phyloP scores from a whole-genome alignment of 2,113 vertebrate species.

The Seriola rivoliana region DNA sequence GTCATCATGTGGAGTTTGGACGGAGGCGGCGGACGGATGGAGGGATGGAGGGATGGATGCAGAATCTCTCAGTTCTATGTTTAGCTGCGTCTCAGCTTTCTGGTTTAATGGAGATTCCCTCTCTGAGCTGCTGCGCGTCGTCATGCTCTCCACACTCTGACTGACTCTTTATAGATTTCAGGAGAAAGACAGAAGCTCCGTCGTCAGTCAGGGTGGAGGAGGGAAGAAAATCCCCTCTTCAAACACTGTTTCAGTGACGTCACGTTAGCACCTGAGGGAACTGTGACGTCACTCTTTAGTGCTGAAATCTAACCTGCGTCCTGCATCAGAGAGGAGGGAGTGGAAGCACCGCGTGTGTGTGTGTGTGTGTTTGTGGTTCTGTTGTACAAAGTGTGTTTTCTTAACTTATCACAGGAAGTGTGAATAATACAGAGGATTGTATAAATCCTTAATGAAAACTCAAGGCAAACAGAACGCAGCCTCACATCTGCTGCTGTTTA shows the following conservation, averaged over 20 bases:
- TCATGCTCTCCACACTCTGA: background rate
- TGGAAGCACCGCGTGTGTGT: too few species aligned
- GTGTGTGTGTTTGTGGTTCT: too few species aligned
- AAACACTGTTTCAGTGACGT: too few species aligned
- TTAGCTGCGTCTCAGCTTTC: constrained; percentile 24
- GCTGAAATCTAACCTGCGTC: too few species aligned
- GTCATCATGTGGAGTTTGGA: constrained; percentile 55
- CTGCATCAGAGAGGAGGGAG: too few species aligned
- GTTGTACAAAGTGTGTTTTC: background rate
- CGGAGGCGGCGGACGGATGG: background rate
- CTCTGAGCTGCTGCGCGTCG: constrained; percentile 33
- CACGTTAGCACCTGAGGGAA: too few species aligned
- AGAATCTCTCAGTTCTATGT: constrained; percentile 33
- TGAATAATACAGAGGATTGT: constrained; percentile 10
- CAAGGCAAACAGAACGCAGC: constrained; percentile 30
- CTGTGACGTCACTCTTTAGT: too few species aligned
- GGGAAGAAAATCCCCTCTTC: too few species aligned
- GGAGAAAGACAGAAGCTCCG: background rate
- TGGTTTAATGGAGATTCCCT: constrained; percentile 34
- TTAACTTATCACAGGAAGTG: background rate
- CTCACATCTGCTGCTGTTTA: constrained; percentile 53
- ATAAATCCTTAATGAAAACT: constrained; percentile 42
- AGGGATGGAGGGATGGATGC: too few species aligned
- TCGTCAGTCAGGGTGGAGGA: too few species aligned
- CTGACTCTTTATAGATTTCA: constrained; percentile 23